Percentiles rank a stretch among this genome's conserved stretches.
Conservation (phyloP, 37 sponge, comb jelly and placozoan genomes). For the Aplysina aerophoba region DNA sequence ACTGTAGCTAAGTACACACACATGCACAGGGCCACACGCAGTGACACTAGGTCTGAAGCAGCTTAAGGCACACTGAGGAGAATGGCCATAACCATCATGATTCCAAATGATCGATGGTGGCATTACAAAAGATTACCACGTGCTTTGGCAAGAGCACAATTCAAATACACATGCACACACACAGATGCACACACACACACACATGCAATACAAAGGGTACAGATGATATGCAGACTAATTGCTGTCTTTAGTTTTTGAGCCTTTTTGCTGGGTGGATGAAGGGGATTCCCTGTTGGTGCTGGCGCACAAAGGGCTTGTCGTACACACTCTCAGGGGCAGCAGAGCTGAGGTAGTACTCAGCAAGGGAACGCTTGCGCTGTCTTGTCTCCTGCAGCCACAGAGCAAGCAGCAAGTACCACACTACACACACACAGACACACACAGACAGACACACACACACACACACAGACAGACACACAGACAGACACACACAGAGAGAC, state of each 20-base stretch:
- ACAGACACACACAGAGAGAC: too few relatives aligned
- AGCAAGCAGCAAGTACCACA: too few relatives aligned
- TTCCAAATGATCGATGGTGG: too few relatives aligned
- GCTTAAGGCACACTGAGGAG: too few relatives aligned
- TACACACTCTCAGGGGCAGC: slow-evolving; percentile 13
- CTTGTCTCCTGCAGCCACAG: not conserved
- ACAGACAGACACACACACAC: too few relatives aligned
- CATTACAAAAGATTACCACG: not conserved
- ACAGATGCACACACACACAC: not conserved
- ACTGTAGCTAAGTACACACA: too few relatives aligned
- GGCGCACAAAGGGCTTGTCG: slow-evolving; percentile 61
- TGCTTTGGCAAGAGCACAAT: not conserved
- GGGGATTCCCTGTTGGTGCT: slow-evolving; percentile 77
- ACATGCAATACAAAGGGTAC: not conserved
- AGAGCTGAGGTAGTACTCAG: too few relatives aligned
- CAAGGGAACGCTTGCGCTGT: not conserved
- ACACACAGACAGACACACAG: too few relatives aligned
- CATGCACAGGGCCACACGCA: too few relatives aligned
- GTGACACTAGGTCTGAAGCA: too few relatives aligned
- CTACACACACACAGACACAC: too few relatives aligned
- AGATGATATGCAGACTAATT: not conserved
- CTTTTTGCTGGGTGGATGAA: slow-evolving; percentile 68
- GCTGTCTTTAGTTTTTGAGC: slow-evolving; percentile 25
- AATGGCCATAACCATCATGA: too few relatives aligned
- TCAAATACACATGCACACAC: not conserved